These are phyloP conservation scores for Bicyclus anynana DNA, from an alignment of 1,140 invertebrate genomes.

Conservation along the genomic window DNA sequence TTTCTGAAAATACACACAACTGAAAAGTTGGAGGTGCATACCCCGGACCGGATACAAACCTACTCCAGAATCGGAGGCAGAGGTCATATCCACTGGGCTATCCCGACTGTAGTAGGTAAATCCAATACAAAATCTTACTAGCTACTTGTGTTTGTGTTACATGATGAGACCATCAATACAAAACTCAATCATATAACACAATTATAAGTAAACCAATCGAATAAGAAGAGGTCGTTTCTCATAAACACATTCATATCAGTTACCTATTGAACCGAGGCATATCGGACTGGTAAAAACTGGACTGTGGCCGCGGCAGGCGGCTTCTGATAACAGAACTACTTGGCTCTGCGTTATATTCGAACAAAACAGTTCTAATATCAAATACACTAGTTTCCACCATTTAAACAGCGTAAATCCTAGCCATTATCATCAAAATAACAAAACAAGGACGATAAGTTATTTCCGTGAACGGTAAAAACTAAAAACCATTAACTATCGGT, in stretches of 20 bases:
- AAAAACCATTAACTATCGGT: constrained; percentile 10
- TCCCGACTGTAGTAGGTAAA: no score
- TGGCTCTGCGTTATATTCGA: constrained; percentile 15
- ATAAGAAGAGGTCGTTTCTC: constrained; percentile 51
- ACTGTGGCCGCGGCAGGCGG: constrained; percentile 63
- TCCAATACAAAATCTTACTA: no score
- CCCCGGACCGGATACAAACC: no score
- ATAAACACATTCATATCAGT: constrained; percentile 61
- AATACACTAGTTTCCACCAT: no score
- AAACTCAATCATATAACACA: no score
- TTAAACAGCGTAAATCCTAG: neutral
- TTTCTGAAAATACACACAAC: no score
- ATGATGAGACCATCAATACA: no score
- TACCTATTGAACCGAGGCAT: constrained; percentile 70
- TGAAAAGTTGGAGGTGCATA: no score
- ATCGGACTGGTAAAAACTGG: constrained; percentile 69
- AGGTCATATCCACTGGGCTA: no score
- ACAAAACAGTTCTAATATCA: neutral
- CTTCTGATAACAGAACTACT: constrained; percentile 58
- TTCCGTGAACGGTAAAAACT: neutral
- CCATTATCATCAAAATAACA: neutral
- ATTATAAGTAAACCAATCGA: constrained; percentile 11
- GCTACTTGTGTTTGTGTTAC: no score
- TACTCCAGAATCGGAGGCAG: no score
- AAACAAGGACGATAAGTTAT: neutral